A percentile compares a stretch with the other conserved stretches of the same genome.
Conservation (phyloP, 2,797 vertebrate genomes). For the Malacoctenus gilli region DNA sequence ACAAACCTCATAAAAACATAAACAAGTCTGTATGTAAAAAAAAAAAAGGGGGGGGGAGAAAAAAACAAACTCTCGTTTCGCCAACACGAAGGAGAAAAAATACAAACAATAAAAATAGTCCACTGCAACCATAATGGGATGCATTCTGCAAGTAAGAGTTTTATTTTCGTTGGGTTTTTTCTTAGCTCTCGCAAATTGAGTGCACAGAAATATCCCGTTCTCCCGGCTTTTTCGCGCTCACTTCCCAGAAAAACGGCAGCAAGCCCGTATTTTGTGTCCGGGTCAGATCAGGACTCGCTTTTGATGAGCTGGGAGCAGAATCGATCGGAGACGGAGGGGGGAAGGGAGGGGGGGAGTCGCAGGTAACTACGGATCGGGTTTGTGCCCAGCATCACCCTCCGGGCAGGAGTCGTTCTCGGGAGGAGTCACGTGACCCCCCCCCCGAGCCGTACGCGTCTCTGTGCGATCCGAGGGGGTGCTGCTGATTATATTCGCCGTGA, state of each 20-base stretch:
- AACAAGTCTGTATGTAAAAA: too few relatives aligned
- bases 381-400: not conserved
- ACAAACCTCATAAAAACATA: too few relatives aligned
- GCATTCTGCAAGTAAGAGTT: not conserved
- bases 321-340: too few relatives aligned
- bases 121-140: not conserved
- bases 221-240: not conserved
- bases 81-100: not conserved
- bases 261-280: not conserved
- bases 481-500: not conserved
- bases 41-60: too few relatives aligned
- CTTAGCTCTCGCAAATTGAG: not conserved
- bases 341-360: not conserved
- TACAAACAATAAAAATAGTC: not conserved
- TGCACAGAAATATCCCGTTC: not conserved
- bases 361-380: not conserved
- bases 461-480: too few relatives aligned
- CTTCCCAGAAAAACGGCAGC: not conserved
- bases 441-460: too few relatives aligned
- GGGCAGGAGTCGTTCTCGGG: not conserved
- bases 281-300: not conserved
- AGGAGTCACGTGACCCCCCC: not conserved
- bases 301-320: not conserved
- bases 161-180: not conserved
- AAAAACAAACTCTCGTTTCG: not conserved